Conservation (phyloP, 2,113 vertebrate species). For the Pyxicephalus adspersus region DNA sequence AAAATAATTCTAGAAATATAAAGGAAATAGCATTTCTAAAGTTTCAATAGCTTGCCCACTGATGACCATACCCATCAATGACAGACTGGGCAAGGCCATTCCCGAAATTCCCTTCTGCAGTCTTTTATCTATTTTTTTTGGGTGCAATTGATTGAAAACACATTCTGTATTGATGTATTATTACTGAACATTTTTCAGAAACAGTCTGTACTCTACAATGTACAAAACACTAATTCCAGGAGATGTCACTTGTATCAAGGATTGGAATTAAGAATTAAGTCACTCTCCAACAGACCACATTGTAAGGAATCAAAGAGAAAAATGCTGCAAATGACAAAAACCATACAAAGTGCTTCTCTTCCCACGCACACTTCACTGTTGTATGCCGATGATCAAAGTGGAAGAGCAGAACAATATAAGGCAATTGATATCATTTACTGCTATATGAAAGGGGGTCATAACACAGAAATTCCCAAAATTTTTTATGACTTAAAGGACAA, state of each 20-base stretch:
- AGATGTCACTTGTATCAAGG: neutral
- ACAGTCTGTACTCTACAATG: too few species aligned
- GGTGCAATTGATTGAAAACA: neutral
- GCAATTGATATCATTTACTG: conserved; percentile 18
- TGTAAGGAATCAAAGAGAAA: neutral
- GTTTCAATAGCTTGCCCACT: too few species aligned
- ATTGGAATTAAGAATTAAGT: neutral
- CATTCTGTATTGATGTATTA: neutral
- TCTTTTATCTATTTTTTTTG: neutral
- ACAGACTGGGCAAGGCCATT: too few species aligned
- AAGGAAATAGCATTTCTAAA: too few species aligned
- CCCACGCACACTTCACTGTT: neutral
- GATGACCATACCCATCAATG: too few species aligned
- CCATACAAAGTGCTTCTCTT: conserved; percentile 5
- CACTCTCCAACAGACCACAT: neutral
- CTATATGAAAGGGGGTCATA: too few species aligned
- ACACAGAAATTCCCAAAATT: too few species aligned
- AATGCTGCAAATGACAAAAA: conserved; percentile 13
- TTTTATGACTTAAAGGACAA: too few species aligned
- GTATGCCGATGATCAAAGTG: conserved; percentile 6
- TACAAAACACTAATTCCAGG: neutral
- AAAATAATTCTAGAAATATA: too few species aligned
- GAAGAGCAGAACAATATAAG: conserved; percentile 1
- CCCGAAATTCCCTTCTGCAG: too few species aligned
- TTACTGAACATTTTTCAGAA: too few species aligned